Percentiles rank a stretch among this genome's conserved stretches.
Evolutionary conservation across 2,888 invertebrate genomes (phyloP).

Genomic region (Sphaerophoria taeniata): DNA sequence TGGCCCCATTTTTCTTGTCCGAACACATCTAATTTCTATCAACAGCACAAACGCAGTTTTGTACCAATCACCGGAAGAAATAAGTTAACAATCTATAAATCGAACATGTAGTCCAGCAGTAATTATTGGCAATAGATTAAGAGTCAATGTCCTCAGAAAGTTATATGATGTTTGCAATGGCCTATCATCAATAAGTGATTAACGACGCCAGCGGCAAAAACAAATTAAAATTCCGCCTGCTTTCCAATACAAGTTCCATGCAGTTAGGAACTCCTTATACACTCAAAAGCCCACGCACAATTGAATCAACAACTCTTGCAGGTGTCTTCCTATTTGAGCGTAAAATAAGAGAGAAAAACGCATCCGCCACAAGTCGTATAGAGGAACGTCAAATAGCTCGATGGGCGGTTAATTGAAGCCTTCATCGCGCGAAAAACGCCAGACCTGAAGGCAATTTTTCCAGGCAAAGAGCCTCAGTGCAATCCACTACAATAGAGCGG

Average conservation of each 20-base stretch:
- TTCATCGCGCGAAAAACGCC: conserved; percentile 64
- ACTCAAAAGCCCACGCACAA: conserved; percentile 66
- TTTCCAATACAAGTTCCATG: conserved; percentile 32
- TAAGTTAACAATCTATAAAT: conserved; percentile 34
- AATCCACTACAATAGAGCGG: conserved; percentile 38
- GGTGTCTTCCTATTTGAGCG: conserved; percentile 55
- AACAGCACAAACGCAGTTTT: background rate
- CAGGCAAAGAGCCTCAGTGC: conserved; percentile 24
- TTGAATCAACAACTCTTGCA: conserved; percentile 53
- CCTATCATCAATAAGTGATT: conserved; percentile 55
- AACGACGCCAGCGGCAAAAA: conserved; percentile 63
- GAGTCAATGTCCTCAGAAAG: conserved; percentile 52
- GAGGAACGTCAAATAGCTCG: conserved; percentile 45
- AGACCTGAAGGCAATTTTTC: conserved; percentile 34
- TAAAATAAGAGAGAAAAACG: conserved; percentile 22
- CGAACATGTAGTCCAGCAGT: conserved; percentile 37
- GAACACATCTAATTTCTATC: background rate
- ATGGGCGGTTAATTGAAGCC: conserved; percentile 74
- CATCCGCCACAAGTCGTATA: background rate
- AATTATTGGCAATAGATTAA: conserved; percentile 36
- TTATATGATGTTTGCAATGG: background rate
- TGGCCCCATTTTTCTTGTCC: background rate
- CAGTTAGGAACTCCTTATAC: background rate
- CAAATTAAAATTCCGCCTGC: conserved; percentile 70
- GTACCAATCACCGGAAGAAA: conserved; percentile 38